phyloP scores from a whole-genome alignment of 2,888 invertebrate genomes.

The Limenitis camilla region DNA sequence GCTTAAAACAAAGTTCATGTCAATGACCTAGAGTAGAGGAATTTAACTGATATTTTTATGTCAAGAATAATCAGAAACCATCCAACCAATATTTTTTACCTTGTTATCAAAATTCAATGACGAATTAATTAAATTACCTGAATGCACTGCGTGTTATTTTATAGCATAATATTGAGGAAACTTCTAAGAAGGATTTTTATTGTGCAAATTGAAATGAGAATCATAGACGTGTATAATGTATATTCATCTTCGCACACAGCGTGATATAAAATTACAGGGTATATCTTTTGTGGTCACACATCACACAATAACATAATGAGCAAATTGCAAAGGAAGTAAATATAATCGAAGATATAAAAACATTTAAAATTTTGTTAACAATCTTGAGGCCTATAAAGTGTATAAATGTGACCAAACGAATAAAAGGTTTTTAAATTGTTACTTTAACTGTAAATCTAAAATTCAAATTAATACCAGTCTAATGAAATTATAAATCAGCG shows the following conservation, averaged over 20 bases:
- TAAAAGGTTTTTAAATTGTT: neutral
- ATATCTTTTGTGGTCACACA: constrained; percentile 2
- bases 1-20: constrained; percentile 14
- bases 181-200: constrained; percentile 12
- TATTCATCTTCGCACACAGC: neutral
- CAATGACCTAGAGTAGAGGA: constrained; percentile 16
- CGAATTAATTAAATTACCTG: neutral
- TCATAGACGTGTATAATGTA: neutral
- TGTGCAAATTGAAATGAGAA: constrained; percentile 4
- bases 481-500: too few relatives aligned
- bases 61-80: neutral
- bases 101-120: neutral
- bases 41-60: constrained; percentile 10
- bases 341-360: constrained; percentile 1
- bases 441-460: too few relatives aligned
- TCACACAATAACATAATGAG: constrained; percentile 8
- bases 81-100: neutral
- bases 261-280: constrained; percentile 8
- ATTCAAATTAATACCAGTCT: too few relatives aligned
- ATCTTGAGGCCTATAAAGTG: neutral
- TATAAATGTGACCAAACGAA: too few relatives aligned
- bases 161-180: constrained; percentile 3
- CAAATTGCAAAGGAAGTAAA: constrained; percentile 8
- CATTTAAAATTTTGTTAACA: neutral
- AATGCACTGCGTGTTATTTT: constrained; percentile 1